Evolutionary conservation across 2,888 invertebrate species (phyloP).

Genomic region (Drosophila dives): DNA sequence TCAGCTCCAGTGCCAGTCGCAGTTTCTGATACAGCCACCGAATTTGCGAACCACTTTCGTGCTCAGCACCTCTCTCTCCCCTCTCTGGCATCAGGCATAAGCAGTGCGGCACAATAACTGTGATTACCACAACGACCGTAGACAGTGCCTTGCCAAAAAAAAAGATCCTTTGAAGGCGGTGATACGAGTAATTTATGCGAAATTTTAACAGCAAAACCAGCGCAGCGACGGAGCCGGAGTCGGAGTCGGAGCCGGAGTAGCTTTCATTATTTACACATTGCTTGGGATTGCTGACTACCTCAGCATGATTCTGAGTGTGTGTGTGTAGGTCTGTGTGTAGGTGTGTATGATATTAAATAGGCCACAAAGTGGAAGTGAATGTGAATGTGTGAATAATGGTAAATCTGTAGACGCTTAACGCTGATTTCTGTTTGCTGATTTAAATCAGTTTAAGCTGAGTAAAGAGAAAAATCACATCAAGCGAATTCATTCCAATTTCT

Average conservation of each 20-base stretch:
- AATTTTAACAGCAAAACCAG: conserved; percentile 65
- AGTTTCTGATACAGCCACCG: conserved; percentile 6
- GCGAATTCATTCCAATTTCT: conserved; percentile 58
- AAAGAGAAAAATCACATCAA: conserved; percentile 49
- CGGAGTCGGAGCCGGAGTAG: conserved; percentile 35
- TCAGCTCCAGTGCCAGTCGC: conserved; percentile 1
- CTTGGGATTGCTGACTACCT: conserved; percentile 12
- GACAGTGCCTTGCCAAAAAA: conserved; percentile 13
- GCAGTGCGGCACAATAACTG: conserved; percentile 54
- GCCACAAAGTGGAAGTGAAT: conserved; percentile 16
- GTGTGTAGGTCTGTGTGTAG: neutral
- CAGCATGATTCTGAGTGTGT: conserved; percentile 6
- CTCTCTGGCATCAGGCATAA: conserved; percentile 7
- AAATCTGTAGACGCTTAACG: conserved; percentile 55
- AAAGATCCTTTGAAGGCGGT: conserved; percentile 29
- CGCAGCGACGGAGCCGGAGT: conserved; percentile 37
- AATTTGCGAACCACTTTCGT: conserved; percentile 12
- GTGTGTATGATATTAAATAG: conserved; percentile 39
- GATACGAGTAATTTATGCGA: conserved; percentile 69
- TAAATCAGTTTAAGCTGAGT: conserved; percentile 62
- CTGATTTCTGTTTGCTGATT: conserved; percentile 58
- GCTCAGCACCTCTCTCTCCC: neutral
- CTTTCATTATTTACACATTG: conserved; percentile 56
- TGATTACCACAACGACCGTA: conserved; percentile 56
- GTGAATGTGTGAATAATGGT: conserved; percentile 49